Conservation (phyloP, 64 coral and sea anemone genomes). For the Porites australiensis region DNA sequence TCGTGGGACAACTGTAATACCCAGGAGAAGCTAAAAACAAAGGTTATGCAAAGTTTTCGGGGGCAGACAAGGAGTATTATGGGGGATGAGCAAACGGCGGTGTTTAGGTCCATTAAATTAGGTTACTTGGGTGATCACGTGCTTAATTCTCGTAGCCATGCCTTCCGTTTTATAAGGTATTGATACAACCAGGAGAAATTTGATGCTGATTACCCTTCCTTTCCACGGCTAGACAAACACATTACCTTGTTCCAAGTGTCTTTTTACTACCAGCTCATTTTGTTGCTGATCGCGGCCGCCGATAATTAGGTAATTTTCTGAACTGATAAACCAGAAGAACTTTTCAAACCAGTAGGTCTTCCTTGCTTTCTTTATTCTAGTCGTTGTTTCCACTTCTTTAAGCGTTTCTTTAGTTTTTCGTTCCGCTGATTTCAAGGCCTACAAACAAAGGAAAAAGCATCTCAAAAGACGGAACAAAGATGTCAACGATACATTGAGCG, state of each 20-base stretch:
- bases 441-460: background rate
- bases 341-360: constrained; percentile 99
- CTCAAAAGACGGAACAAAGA: background rate
- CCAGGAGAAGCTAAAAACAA: too few species aligned
- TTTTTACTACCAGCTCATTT: constrained; percentile 95
- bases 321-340: constrained; percentile 95
- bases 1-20: too few species aligned
- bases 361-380: constrained; percentile 95
- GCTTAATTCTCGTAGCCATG: too few species aligned
- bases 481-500: background rate
- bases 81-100: too few species aligned
- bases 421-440: constrained; percentile 97
- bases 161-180: too few species aligned
- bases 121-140: too few species aligned
- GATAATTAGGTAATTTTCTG: constrained; percentile 97
- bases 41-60: too few species aligned
- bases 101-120: too few species aligned
- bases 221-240: too few species aligned
- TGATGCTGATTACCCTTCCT: too few species aligned
- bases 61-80: too few species aligned
- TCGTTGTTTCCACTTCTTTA: constrained; percentile 96
- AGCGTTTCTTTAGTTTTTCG: constrained; percentile 94
- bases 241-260: constrained; percentile 86
- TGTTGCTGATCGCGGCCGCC: constrained; percentile 98
- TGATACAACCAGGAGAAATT: too few species aligned